These are phyloP conservation scores for Acanthochromis polyacanthus DNA, from an alignment of 2,113 vertebrate genomes.

Conservation along the genomic window DNA sequence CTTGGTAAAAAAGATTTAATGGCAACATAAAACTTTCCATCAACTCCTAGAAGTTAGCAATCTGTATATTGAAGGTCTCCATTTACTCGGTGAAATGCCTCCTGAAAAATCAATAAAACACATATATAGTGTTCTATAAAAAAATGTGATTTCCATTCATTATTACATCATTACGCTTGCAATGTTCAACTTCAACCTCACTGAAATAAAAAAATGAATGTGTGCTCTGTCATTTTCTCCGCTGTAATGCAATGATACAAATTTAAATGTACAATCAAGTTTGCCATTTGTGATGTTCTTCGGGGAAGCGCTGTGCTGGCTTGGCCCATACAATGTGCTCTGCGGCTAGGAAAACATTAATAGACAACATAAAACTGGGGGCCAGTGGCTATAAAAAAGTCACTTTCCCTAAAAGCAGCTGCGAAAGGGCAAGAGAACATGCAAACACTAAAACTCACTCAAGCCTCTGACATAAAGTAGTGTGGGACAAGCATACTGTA, in stretches of 20 bases:
- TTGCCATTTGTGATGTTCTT: slow-evolving; percentile 18
- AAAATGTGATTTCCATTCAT: too few species aligned
- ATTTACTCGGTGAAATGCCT: neutral
- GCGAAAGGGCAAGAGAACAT: slow-evolving; percentile 20
- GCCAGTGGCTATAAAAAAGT: slow-evolving; percentile 19
- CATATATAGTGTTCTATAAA: neutral
- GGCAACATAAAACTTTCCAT: neutral
- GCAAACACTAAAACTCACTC: slow-evolving; percentile 24
- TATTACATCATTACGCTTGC: neutral
- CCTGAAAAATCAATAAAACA: neutral
- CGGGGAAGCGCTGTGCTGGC: neutral
- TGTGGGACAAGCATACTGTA: slow-evolving; percentile 11
- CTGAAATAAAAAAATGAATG: slow-evolving; percentile 3
- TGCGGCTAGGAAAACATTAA: slow-evolving; percentile 29
- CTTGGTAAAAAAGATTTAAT: neutral
- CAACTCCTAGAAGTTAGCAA: neutral
- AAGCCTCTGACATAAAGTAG: slow-evolving; percentile 14
- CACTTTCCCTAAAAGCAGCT: slow-evolving; percentile 21
- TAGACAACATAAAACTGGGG: slow-evolving; percentile 34
- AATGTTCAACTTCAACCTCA: slow-evolving; percentile 6
- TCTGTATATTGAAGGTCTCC: neutral
- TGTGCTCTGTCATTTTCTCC: neutral
- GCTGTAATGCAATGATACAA: slow-evolving; percentile 35
- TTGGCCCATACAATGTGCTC: neutral
- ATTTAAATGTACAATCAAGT: slow-evolving; percentile 33